phyloP scores from a whole-genome alignment of 2,888 invertebrate genomes.

The Dynastes hyllus region DNA sequence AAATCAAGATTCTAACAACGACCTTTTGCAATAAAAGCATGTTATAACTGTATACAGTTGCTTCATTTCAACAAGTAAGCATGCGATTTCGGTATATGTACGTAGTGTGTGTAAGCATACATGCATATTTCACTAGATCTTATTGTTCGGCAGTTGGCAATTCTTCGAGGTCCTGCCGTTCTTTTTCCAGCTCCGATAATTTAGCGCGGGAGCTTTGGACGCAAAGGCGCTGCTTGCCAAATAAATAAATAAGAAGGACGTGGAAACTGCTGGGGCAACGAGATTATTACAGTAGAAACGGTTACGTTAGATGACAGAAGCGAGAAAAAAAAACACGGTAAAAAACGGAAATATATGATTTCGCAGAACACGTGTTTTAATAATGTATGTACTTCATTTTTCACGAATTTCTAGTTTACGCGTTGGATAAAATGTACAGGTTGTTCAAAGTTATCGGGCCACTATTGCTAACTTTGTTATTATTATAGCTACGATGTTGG shows the following conservation, averaged over 20 bases:
- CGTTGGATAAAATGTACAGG: neutral
- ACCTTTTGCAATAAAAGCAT: neutral
- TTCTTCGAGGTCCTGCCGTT: neutral
- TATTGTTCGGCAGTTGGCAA: slow-evolving; percentile 34
- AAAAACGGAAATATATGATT: slow-evolving; percentile 17
- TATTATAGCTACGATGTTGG: no score
- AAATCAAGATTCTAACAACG: no score
- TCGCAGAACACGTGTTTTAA: neutral
- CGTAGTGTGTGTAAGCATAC: neutral
- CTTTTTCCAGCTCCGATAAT: slow-evolving; percentile 25
- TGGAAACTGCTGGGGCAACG: slow-evolving; percentile 23
- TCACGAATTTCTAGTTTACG: neutral
- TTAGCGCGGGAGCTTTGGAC: neutral
- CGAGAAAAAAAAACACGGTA: neutral
- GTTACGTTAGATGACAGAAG: slow-evolving; percentile 4
- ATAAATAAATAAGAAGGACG: slow-evolving; percentile 41
- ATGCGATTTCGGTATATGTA: neutral
- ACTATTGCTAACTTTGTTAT: no score
- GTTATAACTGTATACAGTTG: neutral
- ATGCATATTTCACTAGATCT: slow-evolving; percentile 21
- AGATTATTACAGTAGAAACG: slow-evolving; percentile 25
- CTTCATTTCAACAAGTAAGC: neutral
- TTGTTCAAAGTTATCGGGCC: no score
- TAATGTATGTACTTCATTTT: slow-evolving; percentile 6
- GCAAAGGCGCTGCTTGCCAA: slow-evolving; percentile 26